A percentile compares a stretch with the other conserved stretches of the same genome.
These are phyloP conservation scores for Drosophila miranda DNA, from an alignment of 1,140 invertebrate species.

Conservation along the genomic window DNA sequence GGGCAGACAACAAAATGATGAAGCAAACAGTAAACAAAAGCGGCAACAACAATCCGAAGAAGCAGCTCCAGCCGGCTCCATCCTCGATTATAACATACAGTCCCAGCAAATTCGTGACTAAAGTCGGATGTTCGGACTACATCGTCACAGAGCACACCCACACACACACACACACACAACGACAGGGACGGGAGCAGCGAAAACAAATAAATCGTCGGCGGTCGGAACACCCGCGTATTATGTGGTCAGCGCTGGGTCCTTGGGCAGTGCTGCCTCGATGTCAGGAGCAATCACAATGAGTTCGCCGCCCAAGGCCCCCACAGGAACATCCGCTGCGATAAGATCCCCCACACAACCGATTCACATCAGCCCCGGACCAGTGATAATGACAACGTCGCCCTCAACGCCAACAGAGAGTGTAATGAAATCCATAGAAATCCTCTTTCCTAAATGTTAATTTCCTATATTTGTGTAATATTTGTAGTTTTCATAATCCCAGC, in stretches of 20 bases:
- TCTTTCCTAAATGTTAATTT: no score
- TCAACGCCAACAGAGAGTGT: constrained; percentile 65
- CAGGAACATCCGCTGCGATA: not conserved
- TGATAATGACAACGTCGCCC: constrained; percentile 28
- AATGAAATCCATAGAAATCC: constrained; percentile 35
- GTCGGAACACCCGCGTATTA: constrained; percentile 42
- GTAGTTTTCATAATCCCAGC: no score
- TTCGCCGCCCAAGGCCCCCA: constrained; percentile 42
- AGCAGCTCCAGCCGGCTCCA: not conserved
- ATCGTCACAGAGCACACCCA: constrained; percentile 36
- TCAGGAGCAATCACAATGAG: constrained; percentile 44
- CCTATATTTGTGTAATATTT: no score
- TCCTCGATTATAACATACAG: constrained; percentile 68
- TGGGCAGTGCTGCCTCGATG: constrained; percentile 66
- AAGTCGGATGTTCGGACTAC: constrained; percentile 38
- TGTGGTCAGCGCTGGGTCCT: constrained; percentile 67
- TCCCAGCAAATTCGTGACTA: constrained; percentile 66
- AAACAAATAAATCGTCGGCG: constrained; percentile 26
- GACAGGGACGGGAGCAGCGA: constrained; percentile 29
- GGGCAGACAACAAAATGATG: constrained; percentile 38
- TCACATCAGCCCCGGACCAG: not conserved
- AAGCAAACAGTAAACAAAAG: constrained; percentile 41
- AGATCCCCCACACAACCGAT: constrained; percentile 4
- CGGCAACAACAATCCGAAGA: constrained; percentile 18
- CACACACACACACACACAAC: constrained; percentile 35